Base-by-base conservation (phyloP, 2,888 invertebrate genomes). In the Synanthedon andrenaeformis region DNA sequence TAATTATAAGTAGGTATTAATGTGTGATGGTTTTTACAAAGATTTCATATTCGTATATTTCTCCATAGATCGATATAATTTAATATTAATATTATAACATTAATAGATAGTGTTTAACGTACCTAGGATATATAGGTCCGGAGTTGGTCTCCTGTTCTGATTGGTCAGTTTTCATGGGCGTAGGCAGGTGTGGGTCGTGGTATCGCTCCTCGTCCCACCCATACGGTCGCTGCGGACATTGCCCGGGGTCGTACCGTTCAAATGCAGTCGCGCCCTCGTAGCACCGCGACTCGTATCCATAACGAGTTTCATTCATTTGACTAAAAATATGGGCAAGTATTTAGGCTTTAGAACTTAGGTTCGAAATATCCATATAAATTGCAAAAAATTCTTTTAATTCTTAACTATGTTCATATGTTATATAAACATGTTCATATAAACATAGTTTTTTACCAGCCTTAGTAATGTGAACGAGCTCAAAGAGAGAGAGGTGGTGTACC, bases 61-160 rank as follows among this genome's bases (percentile, higher is more conserved):
- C 10, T 6, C 3, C 35, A 10, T 35, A 35, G 35, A 35, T 35
- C 6, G 3, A 3, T 35, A 35, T 10, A 2, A 35, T 35, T 10
- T 28, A 28, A 28, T 28, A 35, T 35, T 35, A 23, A 10, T 35
- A 35, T 35, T 35, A 5, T 23, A 23, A 23, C 23, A 23, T 23
- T 23, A 23, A 23, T 35, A 35, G 35, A 35, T 35, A 35, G 0
- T 35, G 10, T 13, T 45, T 45, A 45, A 79, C 82, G 67, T 83
- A 92, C 92, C 92, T 90, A 61, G 94, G 94, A 77, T 94, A 94
- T 55, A 93, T 89, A 14, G 94, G 93, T 54, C 92, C 92, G 57
- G 91, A 89, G 64, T 81, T 89, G 66, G 91, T 89, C 65, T 93
- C 93, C 62, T 90, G 90, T 64, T 91, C 91, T 41, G 88, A 83